Evolutionary conservation across 2,888 invertebrate genomes (phyloP), one percentile per base, ranked within the genome.

Genomic region (Balanococcus diminutus): DNA sequence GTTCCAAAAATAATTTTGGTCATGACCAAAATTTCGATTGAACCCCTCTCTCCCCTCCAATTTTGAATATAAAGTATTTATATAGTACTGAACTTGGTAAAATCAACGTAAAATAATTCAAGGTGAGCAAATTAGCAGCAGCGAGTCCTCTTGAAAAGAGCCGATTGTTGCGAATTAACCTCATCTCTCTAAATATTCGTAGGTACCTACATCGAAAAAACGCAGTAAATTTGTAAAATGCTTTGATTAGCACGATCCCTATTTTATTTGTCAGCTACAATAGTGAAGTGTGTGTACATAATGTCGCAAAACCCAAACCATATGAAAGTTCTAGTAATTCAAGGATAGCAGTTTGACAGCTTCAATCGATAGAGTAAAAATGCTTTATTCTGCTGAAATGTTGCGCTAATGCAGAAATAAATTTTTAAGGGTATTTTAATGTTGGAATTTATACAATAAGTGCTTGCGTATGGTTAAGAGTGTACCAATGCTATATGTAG

Each of bases 271-370:
- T 67, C 67, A 67, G 67, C 28, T 28, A 67, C 28, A 67, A 67
- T 16, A 16, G 67, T 16, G 67, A 28, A 16, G 67, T 28, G 67
- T 28, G 28, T 67, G 2, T 5, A 28, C 67, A 9, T 28, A 8
- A 16, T 16, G 67, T 67, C 25, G 67, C 67, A 3, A 61, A 61
- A 28, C 67, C 67, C 28, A 28, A 28, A 28, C 28, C 67, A 28
- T 67, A 16, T 28, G 67, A 28, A 67, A 67, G 67, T 67, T 67
- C n/a, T n/a, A n/a, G 75, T 79, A 79, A 32, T 79, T 79, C 75
- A 79, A 79, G 32, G 19, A 79, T 79, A 79, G 75, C 75, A 79
- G 75, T 79, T 79, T 79, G 75, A 79, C 75, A 79, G 75, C 75
- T 79, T 79, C 75, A 79, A 79, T 79, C 36, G 36, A 79, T 79